phyloP scores from a whole-genome alignment of 2,888 invertebrate species.

The Eupsilia transversa region DNA sequence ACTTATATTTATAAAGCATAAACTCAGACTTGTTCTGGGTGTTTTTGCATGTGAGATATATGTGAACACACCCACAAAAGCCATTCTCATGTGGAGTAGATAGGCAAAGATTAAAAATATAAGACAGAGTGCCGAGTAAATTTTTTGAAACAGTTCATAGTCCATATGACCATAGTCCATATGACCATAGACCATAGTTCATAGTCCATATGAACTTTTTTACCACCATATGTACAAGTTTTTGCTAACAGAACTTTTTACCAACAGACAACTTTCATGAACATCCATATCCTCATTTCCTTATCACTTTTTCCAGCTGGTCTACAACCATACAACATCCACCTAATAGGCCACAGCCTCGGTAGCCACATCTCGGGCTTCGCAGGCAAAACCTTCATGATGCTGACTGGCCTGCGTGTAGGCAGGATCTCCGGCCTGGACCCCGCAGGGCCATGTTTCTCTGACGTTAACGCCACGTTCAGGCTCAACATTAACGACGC shows the following conservation, averaged over 20 bases:
- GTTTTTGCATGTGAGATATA: not conserved
- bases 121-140: not conserved
- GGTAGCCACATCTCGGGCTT: slow-evolving; percentile 85
- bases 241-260: not conserved
- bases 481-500: slow-evolving; percentile 80
- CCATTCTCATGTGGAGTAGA: not conserved
- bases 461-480: slow-evolving; percentile 73
- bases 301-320: slow-evolving; percentile 75
- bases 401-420: slow-evolving; percentile 75
- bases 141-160: no score
- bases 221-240: not conserved
- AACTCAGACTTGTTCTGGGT: not conserved
- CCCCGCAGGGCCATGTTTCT: slow-evolving; percentile 88
- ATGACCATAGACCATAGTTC: no score
- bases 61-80: not conserved
- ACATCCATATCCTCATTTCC: not conserved
- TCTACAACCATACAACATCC: slow-evolving; percentile 75
- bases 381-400: slow-evolving; percentile 79
- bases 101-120: not conserved
- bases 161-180: no score
- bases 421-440: slow-evolving; percentile 84
- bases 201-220: not conserved
- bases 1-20: not conserved
- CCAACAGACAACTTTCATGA: not conserved
- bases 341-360: slow-evolving; percentile 86